phyloP scores from a whole-genome alignment of 2,888 invertebrate species.

The Lasioglossum leucozonium region DNA sequence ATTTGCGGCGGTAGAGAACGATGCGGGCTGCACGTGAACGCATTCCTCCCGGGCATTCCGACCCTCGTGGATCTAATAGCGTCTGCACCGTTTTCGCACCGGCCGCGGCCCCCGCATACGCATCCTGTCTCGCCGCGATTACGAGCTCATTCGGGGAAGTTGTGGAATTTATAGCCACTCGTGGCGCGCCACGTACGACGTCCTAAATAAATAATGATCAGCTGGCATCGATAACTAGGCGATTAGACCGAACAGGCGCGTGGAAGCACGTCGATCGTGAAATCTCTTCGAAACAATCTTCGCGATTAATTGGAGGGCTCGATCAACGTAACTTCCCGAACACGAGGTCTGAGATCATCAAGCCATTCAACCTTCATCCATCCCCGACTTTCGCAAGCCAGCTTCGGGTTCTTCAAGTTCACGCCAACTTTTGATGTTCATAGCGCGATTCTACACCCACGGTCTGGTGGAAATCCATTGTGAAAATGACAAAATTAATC shows the following conservation, averaged over 20 bases:
- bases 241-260: not conserved
- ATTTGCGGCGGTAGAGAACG: slow-evolving; percentile 20
- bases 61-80: slow-evolving; percentile 19
- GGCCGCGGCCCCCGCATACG: not conserved
- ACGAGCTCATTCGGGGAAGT: slow-evolving; percentile 10
- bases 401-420: too few species aligned
- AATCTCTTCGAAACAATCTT: not conserved
- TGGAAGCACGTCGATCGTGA: not conserved
- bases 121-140: slow-evolving; percentile 5
- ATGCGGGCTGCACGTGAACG: slow-evolving; percentile 14
- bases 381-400: too few species aligned
- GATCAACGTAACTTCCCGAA: not conserved
- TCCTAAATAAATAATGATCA: not conserved
- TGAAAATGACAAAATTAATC: too few species aligned
- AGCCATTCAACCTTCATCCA: not conserved
- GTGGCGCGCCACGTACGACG: too few species aligned
- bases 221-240: not conserved
- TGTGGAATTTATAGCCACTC: slow-evolving; percentile 19
- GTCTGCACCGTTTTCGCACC: slow-evolving; percentile 17
- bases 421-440: too few species aligned
- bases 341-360: not conserved
- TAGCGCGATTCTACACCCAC: too few species aligned
- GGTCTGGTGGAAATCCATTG: too few species aligned
- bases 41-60: slow-evolving; percentile 34
- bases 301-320: not conserved